These are phyloP conservation scores for Tangara arthus DNA, from an alignment of 2,797 vertebrate genomes.

Conservation along the genomic window DNA sequence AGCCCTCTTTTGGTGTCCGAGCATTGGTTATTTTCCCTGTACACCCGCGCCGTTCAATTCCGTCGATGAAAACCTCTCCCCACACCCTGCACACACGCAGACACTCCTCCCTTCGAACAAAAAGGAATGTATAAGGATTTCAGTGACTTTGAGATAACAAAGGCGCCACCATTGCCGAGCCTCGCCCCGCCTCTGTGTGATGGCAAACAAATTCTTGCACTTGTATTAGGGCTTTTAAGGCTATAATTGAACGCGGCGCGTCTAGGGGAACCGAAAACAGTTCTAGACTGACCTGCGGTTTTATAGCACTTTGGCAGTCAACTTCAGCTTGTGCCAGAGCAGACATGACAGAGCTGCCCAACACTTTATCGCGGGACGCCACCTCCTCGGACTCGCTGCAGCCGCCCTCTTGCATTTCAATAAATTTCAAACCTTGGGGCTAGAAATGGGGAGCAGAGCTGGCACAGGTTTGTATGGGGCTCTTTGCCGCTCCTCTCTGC, in stretches of 20 bases:
- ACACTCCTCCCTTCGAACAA: conserved; percentile 48
- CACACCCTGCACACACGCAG: not conserved
- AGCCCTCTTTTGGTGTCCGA: not conserved
- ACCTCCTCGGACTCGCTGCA: conserved; percentile 76
- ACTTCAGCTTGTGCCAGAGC: conserved; percentile 81
- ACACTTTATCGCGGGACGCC: conserved; percentile 77
- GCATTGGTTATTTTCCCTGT: not conserved
- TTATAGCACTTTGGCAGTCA: conserved; percentile 90
- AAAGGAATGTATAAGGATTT: conserved; percentile 73
- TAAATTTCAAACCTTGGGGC: conserved; percentile 53
- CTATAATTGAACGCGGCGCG: conserved; percentile 90
- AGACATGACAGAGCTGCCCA: conserved; percentile 79
- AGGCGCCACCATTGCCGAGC: conserved; percentile 79
- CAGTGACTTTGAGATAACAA: conserved; percentile 82
- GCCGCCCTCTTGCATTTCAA: conserved; percentile 39
- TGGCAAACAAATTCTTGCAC: conserved; percentile 91
- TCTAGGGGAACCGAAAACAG: conserved; percentile 85
- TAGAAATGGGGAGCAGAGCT: conserved; percentile 15
- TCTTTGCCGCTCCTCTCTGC: not conserved
- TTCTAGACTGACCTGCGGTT: conserved; percentile 88
- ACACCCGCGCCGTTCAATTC: not conserved
- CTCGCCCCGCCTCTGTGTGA: conserved; percentile 89
- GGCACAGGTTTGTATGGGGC: conserved; percentile 55
- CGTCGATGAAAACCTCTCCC: not conserved
- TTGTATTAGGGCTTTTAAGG: conserved; percentile 89